phyloP scores from a whole-genome alignment of 2,113 vertebrate genomes.

The Hylia prasina region DNA sequence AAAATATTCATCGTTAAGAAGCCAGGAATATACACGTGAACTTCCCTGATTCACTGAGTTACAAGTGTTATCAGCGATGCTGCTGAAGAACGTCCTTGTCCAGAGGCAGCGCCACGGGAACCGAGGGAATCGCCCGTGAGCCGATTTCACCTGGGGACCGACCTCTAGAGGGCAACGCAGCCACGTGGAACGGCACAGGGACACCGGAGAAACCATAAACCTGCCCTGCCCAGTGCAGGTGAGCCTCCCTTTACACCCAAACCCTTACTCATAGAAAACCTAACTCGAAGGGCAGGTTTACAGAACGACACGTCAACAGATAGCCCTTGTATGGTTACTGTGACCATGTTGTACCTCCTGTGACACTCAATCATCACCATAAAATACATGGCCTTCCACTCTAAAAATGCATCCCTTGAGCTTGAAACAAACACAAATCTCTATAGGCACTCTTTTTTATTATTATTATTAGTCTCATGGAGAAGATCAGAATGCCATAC shows the following conservation, averaged over 20 bases:
- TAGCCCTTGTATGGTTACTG: neutral
- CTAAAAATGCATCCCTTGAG: neutral
- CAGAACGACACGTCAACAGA: neutral
- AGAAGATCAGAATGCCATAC: neutral
- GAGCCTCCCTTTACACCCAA: neutral
- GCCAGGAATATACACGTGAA: neutral
- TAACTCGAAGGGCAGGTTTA: neutral
- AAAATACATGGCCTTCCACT: neutral
- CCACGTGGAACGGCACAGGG: neutral
- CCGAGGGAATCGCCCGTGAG: neutral
- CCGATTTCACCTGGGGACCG: neutral
- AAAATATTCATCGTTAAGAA: neutral
- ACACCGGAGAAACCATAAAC: accelerated
- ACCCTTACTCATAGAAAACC: neutral
- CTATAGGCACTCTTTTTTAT: neutral
- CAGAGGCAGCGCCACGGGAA: neutral
- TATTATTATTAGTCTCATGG: neutral
- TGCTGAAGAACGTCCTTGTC: neutral
- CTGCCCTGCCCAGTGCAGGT: neutral
- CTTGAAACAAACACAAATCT: neutral
- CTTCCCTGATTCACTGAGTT: neutral
- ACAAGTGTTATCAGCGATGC: neutral
- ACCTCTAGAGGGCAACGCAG: slow-evolving; percentile 58
- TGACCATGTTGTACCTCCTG: neutral
- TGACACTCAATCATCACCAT: neutral